Percentiles rank a stretch among this genome's conserved stretches.
These are phyloP conservation scores for Propithecus coquereli DNA, from an alignment of 2,113 vertebrate species.

Conservation along the genomic window DNA sequence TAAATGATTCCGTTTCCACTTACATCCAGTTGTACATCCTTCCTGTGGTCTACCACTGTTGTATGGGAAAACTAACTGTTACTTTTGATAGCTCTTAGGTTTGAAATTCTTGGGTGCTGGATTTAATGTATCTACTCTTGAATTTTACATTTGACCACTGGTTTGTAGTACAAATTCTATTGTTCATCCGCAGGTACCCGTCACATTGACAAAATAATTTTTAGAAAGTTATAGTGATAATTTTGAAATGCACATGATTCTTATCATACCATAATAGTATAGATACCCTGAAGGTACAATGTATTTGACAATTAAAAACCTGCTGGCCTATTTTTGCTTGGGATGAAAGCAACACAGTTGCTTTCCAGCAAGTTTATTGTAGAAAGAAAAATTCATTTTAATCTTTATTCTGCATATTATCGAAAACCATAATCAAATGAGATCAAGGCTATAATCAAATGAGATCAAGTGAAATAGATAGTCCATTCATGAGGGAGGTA, in stretches of 20 bases:
- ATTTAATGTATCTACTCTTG: conserved; percentile 39
- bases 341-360: background rate
- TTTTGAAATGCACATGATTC: conserved; percentile 49
- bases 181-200: conserved; percentile 11
- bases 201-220: conserved; percentile 29
- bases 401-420: background rate
- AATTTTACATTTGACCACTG: conserved; percentile 36
- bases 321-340: background rate
- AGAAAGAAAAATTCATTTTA: conserved; percentile 40
- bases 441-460: conserved; percentile 28
- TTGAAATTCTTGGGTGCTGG: conserved; percentile 21
- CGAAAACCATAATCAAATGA: conserved; percentile 1
- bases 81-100: conserved; percentile 33
- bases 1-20: conserved; percentile 52
- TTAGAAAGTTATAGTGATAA: conserved; percentile 22
- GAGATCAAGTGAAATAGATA: background rate
- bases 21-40: conserved; percentile 43
- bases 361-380: background rate
- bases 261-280: background rate
- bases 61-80: background rate
- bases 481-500: background rate
- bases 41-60: conserved; percentile 15
- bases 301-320: background rate
- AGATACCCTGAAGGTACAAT: background rate
- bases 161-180: background rate